These are phyloP conservation scores for Hybognathus amarus DNA, from an alignment of 2,797 vertebrate genomes.

Conservation along the genomic window DNA sequence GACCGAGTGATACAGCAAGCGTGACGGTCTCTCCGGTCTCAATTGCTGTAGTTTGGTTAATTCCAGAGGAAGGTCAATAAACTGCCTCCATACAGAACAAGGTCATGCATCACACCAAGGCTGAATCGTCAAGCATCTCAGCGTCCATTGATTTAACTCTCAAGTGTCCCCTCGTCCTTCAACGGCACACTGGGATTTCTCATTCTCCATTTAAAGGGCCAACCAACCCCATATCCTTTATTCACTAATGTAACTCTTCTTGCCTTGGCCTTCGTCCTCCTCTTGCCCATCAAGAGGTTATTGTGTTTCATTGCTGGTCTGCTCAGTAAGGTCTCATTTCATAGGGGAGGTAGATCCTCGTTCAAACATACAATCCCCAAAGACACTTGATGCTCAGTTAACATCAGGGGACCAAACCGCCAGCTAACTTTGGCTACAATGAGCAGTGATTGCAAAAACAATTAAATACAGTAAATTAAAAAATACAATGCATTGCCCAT, in stretches of 20 bases:
- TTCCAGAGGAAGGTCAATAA: slow-evolving; percentile 38
- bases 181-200: slow-evolving; percentile 28
- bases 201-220: slow-evolving; percentile 42
- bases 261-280: slow-evolving; percentile 3
- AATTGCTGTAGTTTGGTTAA: slow-evolving; percentile 6
- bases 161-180: slow-evolving; percentile 46
- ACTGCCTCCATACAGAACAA: slow-evolving; percentile 35
- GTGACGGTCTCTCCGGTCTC: not conserved
- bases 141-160: slow-evolving; percentile 54
- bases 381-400: not conserved
- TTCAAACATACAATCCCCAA: not conserved
- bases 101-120: slow-evolving; percentile 37
- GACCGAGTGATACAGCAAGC: not conserved
- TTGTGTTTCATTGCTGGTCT: slow-evolving; percentile 29
- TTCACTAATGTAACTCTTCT: slow-evolving; percentile 23
- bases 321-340: slow-evolving; percentile 5
- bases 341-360: not conserved
- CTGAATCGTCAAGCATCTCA: slow-evolving; percentile 23
- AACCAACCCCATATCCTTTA: slow-evolving; percentile 6
- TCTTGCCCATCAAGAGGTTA: slow-evolving; percentile 13
- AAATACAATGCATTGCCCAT: not conserved
- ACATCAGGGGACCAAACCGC: not conserved
- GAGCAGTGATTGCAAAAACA: not conserved
- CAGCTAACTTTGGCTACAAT: not conserved
- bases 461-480: not conserved